Evolutionary conservation across 1,140 invertebrate species (phyloP).

Genomic region (Lordiphosa mommai): DNA sequence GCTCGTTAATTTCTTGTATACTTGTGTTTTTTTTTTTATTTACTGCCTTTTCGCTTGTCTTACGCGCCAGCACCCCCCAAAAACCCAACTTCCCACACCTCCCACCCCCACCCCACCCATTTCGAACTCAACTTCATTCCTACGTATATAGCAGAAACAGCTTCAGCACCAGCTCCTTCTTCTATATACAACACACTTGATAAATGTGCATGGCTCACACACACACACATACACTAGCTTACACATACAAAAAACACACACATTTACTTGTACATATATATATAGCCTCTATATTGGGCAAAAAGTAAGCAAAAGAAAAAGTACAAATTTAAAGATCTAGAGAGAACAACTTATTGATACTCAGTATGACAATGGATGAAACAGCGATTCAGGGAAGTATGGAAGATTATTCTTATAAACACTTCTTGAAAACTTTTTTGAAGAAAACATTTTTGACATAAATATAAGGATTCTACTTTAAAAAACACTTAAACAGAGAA

Average conservation of each 20-base stretch:
- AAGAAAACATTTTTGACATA: too few species aligned
- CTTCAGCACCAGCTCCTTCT: conserved; percentile 14
- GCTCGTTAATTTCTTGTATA: conserved; percentile 75
- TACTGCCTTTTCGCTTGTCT: conserved; percentile 59
- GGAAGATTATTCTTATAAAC: too few species aligned
- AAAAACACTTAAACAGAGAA: too few species aligned
- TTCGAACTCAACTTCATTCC: conserved; percentile 16
- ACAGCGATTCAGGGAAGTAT: too few species aligned
- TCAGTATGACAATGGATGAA: too few species aligned
- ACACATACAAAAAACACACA: conserved; percentile 22
- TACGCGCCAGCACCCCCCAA: conserved; percentile 28
- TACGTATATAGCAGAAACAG: conserved; percentile 42
- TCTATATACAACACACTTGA: conserved; percentile 41
- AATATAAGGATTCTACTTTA: too few species aligned
- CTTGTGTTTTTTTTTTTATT: conserved; percentile 62
- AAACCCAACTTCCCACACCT: conserved; percentile 15
- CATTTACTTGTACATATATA: conserved; percentile 19
- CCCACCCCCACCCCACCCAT: conserved; percentile 6
- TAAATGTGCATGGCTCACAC: conserved; percentile 42
- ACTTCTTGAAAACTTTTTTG: too few species aligned
- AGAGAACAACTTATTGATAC: conserved; percentile 44
- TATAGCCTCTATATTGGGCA: conserved; percentile 41
- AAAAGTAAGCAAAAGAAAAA: conserved; percentile 51
- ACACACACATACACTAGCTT: conserved; percentile 31
- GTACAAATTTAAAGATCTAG: conserved; percentile 19